Conservation (phyloP, 2,797 vertebrate species). For the Mus caroli region DNA sequence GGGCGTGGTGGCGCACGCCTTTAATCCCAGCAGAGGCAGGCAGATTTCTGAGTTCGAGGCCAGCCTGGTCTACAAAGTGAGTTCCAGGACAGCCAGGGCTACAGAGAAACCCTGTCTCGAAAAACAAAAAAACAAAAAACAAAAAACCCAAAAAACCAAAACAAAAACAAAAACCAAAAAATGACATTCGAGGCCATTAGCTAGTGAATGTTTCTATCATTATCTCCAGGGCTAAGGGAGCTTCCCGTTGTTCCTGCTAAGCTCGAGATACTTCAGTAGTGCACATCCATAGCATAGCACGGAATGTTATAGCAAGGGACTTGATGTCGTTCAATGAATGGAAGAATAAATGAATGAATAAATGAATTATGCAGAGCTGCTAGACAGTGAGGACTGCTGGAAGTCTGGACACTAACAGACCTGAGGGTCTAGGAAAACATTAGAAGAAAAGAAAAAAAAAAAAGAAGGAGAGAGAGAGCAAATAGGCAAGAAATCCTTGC, state of each 20-base stretch:
- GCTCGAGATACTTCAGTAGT: background rate
- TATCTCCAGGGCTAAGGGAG: background rate
- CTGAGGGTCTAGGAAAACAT: background rate
- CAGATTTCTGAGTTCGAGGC: too few species aligned
- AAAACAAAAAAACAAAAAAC: too few species aligned
- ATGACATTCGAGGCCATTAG: too few species aligned
- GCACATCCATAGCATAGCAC: fast-evolving
- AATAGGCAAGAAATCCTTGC: background rate
- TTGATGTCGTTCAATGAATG: background rate
- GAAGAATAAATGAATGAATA: background rate
- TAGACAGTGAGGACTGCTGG: too few species aligned
- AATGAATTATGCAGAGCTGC: background rate
- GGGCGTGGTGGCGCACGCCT: too few species aligned
- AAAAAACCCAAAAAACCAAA: too few species aligned
- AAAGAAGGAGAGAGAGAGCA: background rate
- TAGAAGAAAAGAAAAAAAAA: background rate
- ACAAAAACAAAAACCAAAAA: too few species aligned
- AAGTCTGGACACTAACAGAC: background rate
- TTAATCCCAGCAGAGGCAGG: too few species aligned
- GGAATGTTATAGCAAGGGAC: fast-evolving
- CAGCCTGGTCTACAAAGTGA: too few species aligned
- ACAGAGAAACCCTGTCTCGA: too few species aligned
- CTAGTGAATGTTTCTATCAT: background rate
- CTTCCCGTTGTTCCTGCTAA: background rate
- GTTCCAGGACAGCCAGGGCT: too few species aligned